Conservation (phyloP, 2,797 vertebrate species). For the Anolis apletophallus region DNA sequence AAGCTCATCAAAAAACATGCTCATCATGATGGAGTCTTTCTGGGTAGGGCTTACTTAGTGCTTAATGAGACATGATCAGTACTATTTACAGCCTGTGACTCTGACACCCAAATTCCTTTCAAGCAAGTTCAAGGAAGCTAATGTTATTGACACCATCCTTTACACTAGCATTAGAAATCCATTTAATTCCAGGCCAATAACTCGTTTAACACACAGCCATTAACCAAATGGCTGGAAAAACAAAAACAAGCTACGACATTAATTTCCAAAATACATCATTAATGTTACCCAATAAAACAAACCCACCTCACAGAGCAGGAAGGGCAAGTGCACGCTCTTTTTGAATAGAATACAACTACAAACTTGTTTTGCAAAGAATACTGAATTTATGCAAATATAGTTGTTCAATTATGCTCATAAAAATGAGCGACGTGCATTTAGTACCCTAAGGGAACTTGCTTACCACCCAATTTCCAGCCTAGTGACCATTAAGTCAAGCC, state of each 20-base stretch:
- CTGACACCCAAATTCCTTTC: constrained; percentile 9
- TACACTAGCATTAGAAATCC: constrained; percentile 32
- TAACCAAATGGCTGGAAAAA: neutral
- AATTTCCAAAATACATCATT: neutral
- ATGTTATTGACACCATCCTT: constrained; percentile 31
- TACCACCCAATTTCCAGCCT: constrained; percentile 12
- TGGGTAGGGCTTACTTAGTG: neutral
- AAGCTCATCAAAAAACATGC: constrained; percentile 3
- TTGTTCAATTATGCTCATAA: neutral
- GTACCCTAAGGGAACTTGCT: constrained; percentile 13
- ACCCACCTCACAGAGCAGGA: neutral
- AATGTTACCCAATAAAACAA: neutral
- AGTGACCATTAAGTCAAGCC: constrained; percentile 10
- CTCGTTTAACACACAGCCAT: neutral
- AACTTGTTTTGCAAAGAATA: constrained; percentile 1
- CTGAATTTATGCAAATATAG: constrained; percentile 2
- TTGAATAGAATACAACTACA: neutral
- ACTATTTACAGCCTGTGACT: constrained; percentile 40
- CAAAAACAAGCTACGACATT: neutral
- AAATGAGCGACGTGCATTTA: neutral
- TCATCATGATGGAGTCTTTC: neutral
- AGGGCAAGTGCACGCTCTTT: neutral
- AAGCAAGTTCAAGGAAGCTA: constrained; percentile 20
- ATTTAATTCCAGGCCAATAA: constrained; percentile 23
- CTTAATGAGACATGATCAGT: constrained; percentile 13